Base-by-base conservation (phyloP, 2,888 invertebrate genomes). In the Ormyrus nitidulus region DNA sequence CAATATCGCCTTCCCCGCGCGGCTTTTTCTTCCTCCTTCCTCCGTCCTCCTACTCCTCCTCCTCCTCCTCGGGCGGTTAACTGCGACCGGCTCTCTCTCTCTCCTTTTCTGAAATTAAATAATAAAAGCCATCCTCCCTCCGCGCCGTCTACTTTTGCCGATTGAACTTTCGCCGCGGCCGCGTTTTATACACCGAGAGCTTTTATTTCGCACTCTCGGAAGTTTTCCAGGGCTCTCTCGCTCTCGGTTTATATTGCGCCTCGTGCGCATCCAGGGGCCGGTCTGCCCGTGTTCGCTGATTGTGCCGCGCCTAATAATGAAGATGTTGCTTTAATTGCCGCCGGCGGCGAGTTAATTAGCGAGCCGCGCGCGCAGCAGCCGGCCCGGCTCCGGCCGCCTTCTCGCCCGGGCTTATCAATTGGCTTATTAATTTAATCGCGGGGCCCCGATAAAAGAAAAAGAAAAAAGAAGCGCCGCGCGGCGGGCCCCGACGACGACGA, bases 321-420 rank as follows among this genome's bases (percentile, higher is more conserved):
- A 90, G 90, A 90, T 90, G 90, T 90, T 87, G 88, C 87, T 89
- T 90, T 90, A 90, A 90, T 90, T 90, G 90, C 89, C 84, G 86
- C 87, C 88, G 89, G 8, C 65, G 44, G n/a, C 8, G 34, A 48
- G 76, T 11, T 89, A 90, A 90, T 90, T 90, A 90, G 90, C 89
- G 90, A 89, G 89, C 2, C 87, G 86, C 87, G 87, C 87, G n/a
- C 72, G 56, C 8, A 13, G 51, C 34, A 4, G 34, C 34, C 34
- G 2, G 34, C 3, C 34, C 34, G 4, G 34, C 34, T 3, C 34
- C 34, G 34, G 34, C 34, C 34, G 34, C 13, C 13, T 34, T 34
- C 34, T 34, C 56, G 49, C 48, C 19, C 58, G 59, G 46, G 69
- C 74, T 81, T 77, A 77, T 81, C 78, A 78, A 78, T 81, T 65